Evolutionary conservation across 2,797 vertebrate genomes (phyloP).

Genomic region (Borostomias antarcticus): DNA sequence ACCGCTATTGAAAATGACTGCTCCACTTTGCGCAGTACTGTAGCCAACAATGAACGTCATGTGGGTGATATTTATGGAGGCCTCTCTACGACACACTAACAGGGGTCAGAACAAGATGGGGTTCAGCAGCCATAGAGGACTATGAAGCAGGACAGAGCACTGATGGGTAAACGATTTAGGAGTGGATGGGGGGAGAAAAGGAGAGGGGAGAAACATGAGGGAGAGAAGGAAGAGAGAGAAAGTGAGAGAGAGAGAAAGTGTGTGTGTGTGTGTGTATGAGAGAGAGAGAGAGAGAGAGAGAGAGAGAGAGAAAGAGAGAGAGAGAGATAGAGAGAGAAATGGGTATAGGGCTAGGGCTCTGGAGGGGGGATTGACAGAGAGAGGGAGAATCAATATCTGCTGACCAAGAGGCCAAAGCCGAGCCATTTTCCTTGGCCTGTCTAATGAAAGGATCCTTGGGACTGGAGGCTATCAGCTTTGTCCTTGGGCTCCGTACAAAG

Average conservation of each 20-base stretch:
- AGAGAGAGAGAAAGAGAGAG: background rate
- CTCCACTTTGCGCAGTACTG: constrained; percentile 53
- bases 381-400: constrained; percentile 45
- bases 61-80: constrained; percentile 49
- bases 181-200: background rate
- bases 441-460: constrained; percentile 48
- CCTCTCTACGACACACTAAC: constrained; percentile 57
- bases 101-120: constrained; percentile 41
- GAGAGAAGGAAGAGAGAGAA: background rate
- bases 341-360: too few species aligned
- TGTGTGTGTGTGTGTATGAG: background rate
- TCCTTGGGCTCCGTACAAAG: constrained; percentile 44
- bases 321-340: background rate
- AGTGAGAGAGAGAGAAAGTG: background rate
- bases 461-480: constrained; percentile 48
- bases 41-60: constrained; percentile 54
- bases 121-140: constrained; percentile 44
- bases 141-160: constrained; percentile 23
- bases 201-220: background rate
- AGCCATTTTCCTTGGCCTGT: constrained; percentile 42
- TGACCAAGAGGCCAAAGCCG: constrained; percentile 37
- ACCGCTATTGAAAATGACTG: constrained; percentile 41
- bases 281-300: constrained; percentile 5
- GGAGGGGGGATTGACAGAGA: constrained; percentile 2
- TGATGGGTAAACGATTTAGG: constrained; percentile 27